Conservation (phyloP, 2,113 vertebrate species). For the Gallinago undulata region DNA sequence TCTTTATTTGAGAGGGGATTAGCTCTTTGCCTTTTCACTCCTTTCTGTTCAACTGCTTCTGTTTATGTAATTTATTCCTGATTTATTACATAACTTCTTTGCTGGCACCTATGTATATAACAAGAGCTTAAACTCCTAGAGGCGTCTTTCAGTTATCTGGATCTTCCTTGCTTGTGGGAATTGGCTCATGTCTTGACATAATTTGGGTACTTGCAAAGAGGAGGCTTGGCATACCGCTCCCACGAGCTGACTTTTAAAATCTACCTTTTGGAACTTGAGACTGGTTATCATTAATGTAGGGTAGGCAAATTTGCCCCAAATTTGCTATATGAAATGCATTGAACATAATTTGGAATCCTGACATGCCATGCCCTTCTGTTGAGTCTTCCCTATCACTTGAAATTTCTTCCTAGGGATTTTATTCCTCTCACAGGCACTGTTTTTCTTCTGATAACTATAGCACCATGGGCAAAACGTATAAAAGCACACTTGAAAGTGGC, state of each 20-base stretch:
- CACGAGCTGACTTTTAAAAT: neutral
- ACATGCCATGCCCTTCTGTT: neutral
- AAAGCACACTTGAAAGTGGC: neutral
- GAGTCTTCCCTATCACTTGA: neutral
- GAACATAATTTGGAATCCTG: neutral
- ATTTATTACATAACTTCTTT: constrained; percentile 7
- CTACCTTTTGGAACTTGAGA: neutral
- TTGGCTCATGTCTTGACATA: neutral
- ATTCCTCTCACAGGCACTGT: neutral
- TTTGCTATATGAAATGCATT: neutral
- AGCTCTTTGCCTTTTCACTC: neutral
- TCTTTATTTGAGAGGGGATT: neutral
- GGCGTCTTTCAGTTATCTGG: neutral
- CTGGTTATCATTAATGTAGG: neutral
- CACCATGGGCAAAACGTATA: neutral
- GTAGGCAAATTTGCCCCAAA: neutral
- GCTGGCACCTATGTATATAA: neutral
- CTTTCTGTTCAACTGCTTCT: neutral
- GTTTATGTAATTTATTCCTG: constrained; percentile 8
- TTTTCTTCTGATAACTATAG: neutral
- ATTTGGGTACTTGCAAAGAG: neutral
- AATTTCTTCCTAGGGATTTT: neutral
- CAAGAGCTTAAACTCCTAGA: neutral
- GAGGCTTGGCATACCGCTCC: neutral
- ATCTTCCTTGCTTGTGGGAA: neutral